phyloP scores from a whole-genome alignment of 1,140 invertebrate species.

The Aricia agestis region DNA sequence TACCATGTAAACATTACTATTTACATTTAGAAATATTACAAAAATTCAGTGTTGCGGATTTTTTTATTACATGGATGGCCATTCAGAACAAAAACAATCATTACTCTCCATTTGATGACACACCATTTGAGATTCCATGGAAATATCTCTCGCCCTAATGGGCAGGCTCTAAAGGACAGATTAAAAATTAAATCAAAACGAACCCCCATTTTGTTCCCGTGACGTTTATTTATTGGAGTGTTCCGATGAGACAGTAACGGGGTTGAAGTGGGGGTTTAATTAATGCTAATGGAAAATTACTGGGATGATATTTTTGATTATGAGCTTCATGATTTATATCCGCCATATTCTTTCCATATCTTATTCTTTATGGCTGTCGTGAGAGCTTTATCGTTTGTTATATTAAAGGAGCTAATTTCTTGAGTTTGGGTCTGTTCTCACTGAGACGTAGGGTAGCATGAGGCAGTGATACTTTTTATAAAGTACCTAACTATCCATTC shows the following conservation, averaged over 20 bases:
- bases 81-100: not conserved
- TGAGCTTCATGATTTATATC: not conserved
- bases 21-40: too few relatives aligned
- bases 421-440: too few relatives aligned
- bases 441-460: too few relatives aligned
- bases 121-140: slow-evolving; percentile 9
- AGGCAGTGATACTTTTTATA: too few relatives aligned
- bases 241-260: slow-evolving; percentile 21
- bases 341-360: not conserved
- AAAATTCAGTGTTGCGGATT: not conserved
- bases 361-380: not conserved
- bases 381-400: not conserved
- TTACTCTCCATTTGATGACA: not conserved
- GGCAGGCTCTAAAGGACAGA: slow-evolving; percentile 14
- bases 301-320: slow-evolving; percentile 16
- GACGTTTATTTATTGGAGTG: slow-evolving; percentile 23
- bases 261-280: slow-evolving; percentile 20
- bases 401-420: too few relatives aligned
- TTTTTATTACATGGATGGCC: not conserved
- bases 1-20: too few relatives aligned
- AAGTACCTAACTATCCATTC: too few relatives aligned
- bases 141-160: slow-evolving; percentile 4
- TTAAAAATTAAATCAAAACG: slow-evolving; percentile 19
- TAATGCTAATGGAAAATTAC: slow-evolving; percentile 21
- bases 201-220: slow-evolving; percentile 19